Conservation (phyloP, 2,888 invertebrate genomes). For the Callyntrura guangdongensis region DNA sequence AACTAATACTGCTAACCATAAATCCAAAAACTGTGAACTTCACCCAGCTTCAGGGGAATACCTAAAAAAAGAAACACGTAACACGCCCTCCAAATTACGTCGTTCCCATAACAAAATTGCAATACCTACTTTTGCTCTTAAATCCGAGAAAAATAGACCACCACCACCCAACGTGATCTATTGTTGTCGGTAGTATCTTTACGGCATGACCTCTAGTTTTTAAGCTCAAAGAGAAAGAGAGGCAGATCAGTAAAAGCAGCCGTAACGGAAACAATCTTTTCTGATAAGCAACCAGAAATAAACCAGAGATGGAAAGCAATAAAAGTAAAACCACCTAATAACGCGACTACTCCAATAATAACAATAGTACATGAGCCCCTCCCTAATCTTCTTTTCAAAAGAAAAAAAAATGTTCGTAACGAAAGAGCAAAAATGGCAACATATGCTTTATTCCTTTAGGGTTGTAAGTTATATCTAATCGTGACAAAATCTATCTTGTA, state of each 20-base stretch:
- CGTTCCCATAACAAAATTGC: background rate
- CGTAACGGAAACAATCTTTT: slow-evolving; percentile 4
- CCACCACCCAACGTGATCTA: background rate
- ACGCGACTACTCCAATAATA: no score
- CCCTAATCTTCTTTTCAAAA: background rate
- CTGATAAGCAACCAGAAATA: slow-evolving; percentile 18
- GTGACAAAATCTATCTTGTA: no score
- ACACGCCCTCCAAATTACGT: slow-evolving; percentile 18
- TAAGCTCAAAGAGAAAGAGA: background rate
- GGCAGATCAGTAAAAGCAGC: background rate
- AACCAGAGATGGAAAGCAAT: slow-evolving; percentile 8
- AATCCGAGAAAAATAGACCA: background rate
- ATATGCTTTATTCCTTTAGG: background rate
- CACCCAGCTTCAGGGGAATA: background rate
- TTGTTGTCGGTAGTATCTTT: background rate
- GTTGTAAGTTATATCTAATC: no score
- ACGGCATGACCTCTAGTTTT: background rate
- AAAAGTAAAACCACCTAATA: slow-evolving; percentile 34
- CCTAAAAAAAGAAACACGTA: no score
- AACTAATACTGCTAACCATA: background rate
- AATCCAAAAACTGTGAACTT: slow-evolving; percentile 32
- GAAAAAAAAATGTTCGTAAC: background rate
- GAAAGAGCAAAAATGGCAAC: background rate
- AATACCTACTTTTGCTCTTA: no score
- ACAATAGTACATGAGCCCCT: background rate